phyloP scores from a whole-genome alignment of 2,888 invertebrate species.

The Gymnocheta viridis region DNA sequence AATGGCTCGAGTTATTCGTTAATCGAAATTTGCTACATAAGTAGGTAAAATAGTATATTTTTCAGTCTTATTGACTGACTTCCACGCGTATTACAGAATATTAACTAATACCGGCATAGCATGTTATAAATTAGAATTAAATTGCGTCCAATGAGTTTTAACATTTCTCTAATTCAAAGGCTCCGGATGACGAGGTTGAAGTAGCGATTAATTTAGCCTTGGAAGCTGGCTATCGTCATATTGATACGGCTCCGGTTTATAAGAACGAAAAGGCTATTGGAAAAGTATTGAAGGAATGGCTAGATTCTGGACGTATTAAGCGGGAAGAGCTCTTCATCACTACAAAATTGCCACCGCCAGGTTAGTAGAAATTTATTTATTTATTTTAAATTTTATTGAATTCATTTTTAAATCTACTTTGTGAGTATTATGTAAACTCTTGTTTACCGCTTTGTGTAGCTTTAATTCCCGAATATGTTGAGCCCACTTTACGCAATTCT shows the following conservation, averaged over 20 bases:
- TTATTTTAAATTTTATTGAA: too few relatives aligned
- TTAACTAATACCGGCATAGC: neutral
- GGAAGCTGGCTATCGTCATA: constrained; percentile 90
- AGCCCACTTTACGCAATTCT: constrained; percentile 86
- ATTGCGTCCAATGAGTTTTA: neutral
- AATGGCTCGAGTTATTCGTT: too few relatives aligned
- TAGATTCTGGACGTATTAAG: constrained; percentile 86
- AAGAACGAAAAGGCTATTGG: constrained; percentile 90
- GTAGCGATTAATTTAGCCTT: constrained; percentile 87
- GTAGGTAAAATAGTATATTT: too few relatives aligned
- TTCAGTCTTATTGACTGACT: too few relatives aligned
- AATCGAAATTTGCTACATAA: too few relatives aligned
- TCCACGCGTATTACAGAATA: too few relatives aligned
- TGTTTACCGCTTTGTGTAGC: constrained; percentile 78
- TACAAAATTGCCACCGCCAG: constrained; percentile 89
- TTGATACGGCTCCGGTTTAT: constrained; percentile 91
- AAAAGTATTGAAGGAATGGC: constrained; percentile 87
- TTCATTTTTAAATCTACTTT: neutral
- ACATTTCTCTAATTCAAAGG: constrained; percentile 81
- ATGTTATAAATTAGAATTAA: neutral
- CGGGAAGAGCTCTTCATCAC: constrained; percentile 92
- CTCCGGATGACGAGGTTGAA: constrained; percentile 86
- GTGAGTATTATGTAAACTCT: neutral
- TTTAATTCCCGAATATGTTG: constrained; percentile 85
- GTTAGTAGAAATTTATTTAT: constrained; percentile 79